A percentile compares a stretch with the other conserved stretches of the same genome.
phyloP scores from a whole-genome alignment of 2,888 invertebrate genomes.

The Napeogenes inachia region DNA sequence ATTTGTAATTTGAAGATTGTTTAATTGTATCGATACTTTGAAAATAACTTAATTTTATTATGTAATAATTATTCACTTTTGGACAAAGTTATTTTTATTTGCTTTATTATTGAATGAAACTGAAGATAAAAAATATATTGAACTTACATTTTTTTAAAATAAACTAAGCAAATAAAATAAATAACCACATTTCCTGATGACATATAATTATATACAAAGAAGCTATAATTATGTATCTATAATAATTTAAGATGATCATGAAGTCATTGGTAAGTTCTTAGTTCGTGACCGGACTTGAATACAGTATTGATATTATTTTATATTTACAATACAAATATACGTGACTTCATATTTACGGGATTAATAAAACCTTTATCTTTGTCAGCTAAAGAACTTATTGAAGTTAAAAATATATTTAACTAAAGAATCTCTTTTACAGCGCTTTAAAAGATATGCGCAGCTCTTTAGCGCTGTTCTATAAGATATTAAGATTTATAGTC shows the following conservation, averaged over 20 bases:
- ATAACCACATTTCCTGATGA: neutral
- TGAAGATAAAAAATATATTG: no score
- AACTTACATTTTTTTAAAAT: neutral
- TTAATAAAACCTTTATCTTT: no score
- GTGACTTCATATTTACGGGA: neutral
- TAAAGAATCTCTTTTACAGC: no score
- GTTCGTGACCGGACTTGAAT: conserved; percentile 3
- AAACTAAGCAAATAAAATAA: neutral
- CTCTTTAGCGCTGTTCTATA: no score
- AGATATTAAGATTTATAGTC: no score
- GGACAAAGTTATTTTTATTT: no score
- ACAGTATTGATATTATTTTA: conserved; percentile 1
- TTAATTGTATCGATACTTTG: conserved; percentile 18
- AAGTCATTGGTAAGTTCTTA: conserved; percentile 2
- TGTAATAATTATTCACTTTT: no score
- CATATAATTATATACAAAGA: neutral
- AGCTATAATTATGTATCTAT: neutral
- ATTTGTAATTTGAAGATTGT: conserved; percentile 37
- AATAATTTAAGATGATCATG: conserved; percentile 4
- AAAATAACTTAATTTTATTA: neutral
- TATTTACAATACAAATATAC: neutral
- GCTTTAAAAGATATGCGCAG: no score
- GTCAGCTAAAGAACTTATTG: no score
- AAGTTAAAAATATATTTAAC: no score
- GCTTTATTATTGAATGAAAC: no score